Conservation (phyloP, 1,140 invertebrate species). For the Euwallacea fornicatus region DNA sequence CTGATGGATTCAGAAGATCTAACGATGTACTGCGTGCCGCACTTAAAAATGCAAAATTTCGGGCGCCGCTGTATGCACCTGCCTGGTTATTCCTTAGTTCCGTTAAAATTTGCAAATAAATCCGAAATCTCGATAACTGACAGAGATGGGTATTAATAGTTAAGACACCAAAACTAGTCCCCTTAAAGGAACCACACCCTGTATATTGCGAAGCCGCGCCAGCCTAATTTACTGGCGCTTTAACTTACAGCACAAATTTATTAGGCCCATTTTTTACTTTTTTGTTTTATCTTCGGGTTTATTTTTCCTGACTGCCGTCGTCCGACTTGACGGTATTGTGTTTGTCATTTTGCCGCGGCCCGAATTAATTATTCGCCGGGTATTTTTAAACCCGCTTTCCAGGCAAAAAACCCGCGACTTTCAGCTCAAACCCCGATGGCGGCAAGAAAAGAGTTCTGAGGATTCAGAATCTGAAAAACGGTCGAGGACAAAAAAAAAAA, state of each 20-base stretch:
- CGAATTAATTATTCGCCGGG: constrained; percentile 30
- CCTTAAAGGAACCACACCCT: not conserved
- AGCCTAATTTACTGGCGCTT: constrained; percentile 37
- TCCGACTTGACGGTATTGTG: constrained; percentile 34
- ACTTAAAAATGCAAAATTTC: too few species aligned
- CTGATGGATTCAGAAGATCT: too few species aligned
- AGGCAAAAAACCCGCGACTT: constrained; percentile 5
- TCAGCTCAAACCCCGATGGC: not conserved
- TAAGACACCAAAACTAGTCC: too few species aligned
- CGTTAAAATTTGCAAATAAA: too few species aligned
- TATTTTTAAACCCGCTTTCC: constrained; percentile 26
- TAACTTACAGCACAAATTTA: constrained; percentile 37
- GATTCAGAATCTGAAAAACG: too few species aligned
- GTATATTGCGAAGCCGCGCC: constrained; percentile 15
- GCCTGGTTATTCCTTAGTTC: too few species aligned
- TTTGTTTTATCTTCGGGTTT: constrained; percentile 37
- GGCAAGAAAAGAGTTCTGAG: not conserved
- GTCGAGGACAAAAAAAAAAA: not conserved
- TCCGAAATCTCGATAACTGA: too few species aligned
- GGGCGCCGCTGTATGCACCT: too few species aligned
- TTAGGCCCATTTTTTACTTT: constrained; percentile 36
- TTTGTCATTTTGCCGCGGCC: constrained; percentile 31
- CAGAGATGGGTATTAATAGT: too few species aligned
- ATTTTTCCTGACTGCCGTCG: constrained; percentile 34
- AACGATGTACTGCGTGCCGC: too few species aligned